Percentiles rank a stretch among this genome's conserved stretches.
These are phyloP conservation scores for Whitmania pigra DNA, from an alignment of 1,140 invertebrate species.

Conservation along the genomic window DNA sequence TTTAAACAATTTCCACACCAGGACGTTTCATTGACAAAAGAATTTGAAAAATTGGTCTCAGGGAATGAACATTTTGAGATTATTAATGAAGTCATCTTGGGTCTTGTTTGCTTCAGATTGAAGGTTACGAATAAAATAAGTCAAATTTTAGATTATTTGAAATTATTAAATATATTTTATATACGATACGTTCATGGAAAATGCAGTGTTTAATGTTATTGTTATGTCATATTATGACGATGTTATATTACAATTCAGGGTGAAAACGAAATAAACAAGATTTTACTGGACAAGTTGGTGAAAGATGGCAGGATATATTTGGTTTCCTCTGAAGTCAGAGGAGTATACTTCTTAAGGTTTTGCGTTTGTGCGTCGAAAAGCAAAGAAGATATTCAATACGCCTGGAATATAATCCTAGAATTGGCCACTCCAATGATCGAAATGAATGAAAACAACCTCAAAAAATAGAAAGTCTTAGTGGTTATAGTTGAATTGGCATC, in stretches of 20 bases:
- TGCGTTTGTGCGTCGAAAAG: slow-evolving; percentile 63
- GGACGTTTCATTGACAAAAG: slow-evolving; percentile 58
- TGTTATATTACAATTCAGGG: slow-evolving; percentile 7
- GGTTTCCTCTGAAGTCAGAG: slow-evolving; percentile 57
- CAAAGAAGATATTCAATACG: slow-evolving; percentile 60
- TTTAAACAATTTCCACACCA: slow-evolving; percentile 3
- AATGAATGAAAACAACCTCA: too few relatives aligned
- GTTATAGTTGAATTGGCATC: too few relatives aligned
- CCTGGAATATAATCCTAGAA: slow-evolving; percentile 64
- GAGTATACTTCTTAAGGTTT: slow-evolving; percentile 50
- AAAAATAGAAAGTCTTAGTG: too few relatives aligned
- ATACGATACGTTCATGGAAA: background rate
- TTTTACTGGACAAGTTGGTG: slow-evolving; percentile 61
- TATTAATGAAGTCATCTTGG: slow-evolving; percentile 80
- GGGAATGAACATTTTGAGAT: slow-evolving; percentile 73
- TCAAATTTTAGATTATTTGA: too few relatives aligned
- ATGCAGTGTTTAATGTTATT: background rate
- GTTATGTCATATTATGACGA: too few relatives aligned
- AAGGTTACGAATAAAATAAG: slow-evolving; percentile 52
- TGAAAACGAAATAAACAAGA: slow-evolving; percentile 57
- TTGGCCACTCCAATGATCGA: slow-evolving; percentile 25
- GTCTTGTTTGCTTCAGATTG: slow-evolving; percentile 71
- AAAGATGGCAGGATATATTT: slow-evolving; percentile 68
- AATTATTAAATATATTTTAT: too few relatives aligned
- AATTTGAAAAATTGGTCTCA: slow-evolving; percentile 59